phyloP scores from a whole-genome alignment of 2,797 vertebrate species.

The Chaetophractus vellerosus region DNA sequence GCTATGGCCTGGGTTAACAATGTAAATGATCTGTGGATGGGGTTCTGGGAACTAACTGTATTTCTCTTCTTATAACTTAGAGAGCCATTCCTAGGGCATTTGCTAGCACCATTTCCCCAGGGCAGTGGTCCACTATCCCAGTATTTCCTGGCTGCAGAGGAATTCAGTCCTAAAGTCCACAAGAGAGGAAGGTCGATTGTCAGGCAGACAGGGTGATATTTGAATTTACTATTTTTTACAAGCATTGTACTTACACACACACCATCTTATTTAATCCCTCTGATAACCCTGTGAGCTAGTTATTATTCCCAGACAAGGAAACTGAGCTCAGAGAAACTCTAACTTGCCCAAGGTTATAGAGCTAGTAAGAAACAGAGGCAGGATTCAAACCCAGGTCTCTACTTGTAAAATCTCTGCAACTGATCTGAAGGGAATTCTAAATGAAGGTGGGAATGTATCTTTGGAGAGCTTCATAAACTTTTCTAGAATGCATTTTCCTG shows the following conservation, averaged over 20 bases:
- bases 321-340: neutral
- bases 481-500: neutral
- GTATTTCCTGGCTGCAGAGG: neutral
- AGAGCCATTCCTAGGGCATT: neutral
- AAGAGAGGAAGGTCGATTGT: neutral
- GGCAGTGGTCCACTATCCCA: neutral
- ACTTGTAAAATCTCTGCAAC: neutral
- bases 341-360: neutral
- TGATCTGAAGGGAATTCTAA: constrained; percentile 41
- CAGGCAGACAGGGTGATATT: neutral
- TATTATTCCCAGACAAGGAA: neutral
- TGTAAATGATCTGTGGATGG: neutral
- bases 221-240: neutral
- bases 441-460: neutral
- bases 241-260: neutral
- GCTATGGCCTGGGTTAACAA: neutral
- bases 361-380: neutral
- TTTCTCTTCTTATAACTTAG: neutral
- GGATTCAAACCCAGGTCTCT: neutral
- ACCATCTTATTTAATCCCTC: neutral
- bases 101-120: neutral
- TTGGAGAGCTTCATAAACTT: neutral
- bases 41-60: neutral
- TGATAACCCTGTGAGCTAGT: neutral
- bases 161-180: neutral